Evolutionary conservation across 2,113 vertebrate genomes (phyloP), one percentile per base, ranked within the genome.

Genomic region (Hippocampus mohnikei): DNA sequence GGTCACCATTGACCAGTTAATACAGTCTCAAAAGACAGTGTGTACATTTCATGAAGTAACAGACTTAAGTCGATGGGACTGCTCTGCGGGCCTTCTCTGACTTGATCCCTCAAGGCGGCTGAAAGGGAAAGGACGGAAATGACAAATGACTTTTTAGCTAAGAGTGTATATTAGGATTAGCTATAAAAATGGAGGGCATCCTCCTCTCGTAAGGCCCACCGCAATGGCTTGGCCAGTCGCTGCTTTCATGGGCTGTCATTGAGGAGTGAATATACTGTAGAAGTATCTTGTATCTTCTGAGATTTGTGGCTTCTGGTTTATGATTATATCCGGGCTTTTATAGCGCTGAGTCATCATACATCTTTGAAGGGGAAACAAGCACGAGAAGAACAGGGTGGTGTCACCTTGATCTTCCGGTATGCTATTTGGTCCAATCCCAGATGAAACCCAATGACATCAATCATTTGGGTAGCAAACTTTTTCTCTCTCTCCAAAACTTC

Each of bases 141-240:
- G 42, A 63, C 65, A 62, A 23, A 59, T 84, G 83, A 84, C 80
- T 87, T 81, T 33, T 85, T 80, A 87, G 80, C 85, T 77, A 80
- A 81, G 76, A 81, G 77, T 83, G 83, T 80, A 82, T 83, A 80
- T 84, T 81, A 87, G 81, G 80, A 87, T 83, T 87, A 85, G 71
- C 78, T 80, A 61, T 53, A 74, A 81, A 80, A 84, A 84, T 81
- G 73, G 83, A 81, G 85, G 78, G 71, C 85, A 84, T 79, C 75
- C 66, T 74, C 71, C 53, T 44, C 64, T 67, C 41, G 42, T 67
- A 37, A 66, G 78, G 74, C 52, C 63, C 77, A 77, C 58, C 70
- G 78, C 78, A 66, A 48, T 25, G 71, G 62, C 44, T 41, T 50
- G 48, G 61, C 58, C 61, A 33, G 77, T 70, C 29, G 4, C 29